Evolutionary conservation across 2,888 invertebrate genomes (phyloP), one percentile per base, ranked within the genome.

Genomic region (Caenorhabditis sp.): DNA sequence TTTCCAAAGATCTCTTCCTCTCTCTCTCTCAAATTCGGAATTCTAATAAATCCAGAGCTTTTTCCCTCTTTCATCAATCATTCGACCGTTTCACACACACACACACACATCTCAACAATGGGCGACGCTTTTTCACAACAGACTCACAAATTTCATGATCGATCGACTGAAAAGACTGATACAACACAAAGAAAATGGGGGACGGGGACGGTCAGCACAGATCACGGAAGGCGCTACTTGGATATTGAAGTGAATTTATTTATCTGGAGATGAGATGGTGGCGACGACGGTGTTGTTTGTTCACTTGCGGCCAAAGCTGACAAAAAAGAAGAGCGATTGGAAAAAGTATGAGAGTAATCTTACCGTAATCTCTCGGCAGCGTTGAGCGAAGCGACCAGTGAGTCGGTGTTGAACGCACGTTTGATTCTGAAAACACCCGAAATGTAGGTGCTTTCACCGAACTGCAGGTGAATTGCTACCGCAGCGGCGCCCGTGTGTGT

Each of bases 281-380:
- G 45, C n/a, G 17, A 17, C 22, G 32, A 48, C 13, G 48, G 13
- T 9, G 5, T 30, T 9, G 9, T 30, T 4, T 6, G 27, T 35
- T 62, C 41, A 62, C 50, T 62, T 62, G 50, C 61, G 61, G 13
- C 61, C 61, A 26, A 62, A 62, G 5, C 58, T 58, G 58, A 22
- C n/a, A n/a, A 58, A 56, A 32, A 11, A n/a, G 24, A 56, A 43
- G 24, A 27, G 48, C 39, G 4, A 39, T 20, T 2, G 15, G 17
- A 56, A 2, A 55, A 20, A 13, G n/a, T 27, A 11, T 11, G 4
- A 15, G 11, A 43, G 24, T 8, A 4, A 46, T 41, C 62, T 13
- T 55, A 82, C 79, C 83, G 74, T 71, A 83, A 77, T 78, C 83
- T 50, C 39, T 83, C 79, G 22, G 83, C 83, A 37, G 72, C 80